Evolutionary conservation across 1,140 invertebrate genomes (phyloP).

Genomic region (Probaryconus sp.): DNA sequence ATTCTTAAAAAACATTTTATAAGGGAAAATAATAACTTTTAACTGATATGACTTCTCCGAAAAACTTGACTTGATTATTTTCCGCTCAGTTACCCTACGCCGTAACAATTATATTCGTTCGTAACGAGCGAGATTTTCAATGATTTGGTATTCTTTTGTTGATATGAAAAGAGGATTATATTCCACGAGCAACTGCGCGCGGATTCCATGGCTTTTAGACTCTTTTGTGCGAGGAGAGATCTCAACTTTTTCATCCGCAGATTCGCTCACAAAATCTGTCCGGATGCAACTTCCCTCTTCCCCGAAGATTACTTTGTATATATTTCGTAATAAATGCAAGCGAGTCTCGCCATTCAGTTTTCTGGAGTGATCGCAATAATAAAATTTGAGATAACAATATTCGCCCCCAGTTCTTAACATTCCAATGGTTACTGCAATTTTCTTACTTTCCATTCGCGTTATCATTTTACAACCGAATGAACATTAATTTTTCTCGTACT

Average conservation of each 20-base stretch:
- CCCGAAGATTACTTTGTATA: not conserved
- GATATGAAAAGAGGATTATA: conserved; percentile 29
- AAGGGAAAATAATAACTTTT: too few species aligned
- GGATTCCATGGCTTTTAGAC: conserved; percentile 24
- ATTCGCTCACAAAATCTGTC: conserved; percentile 8
- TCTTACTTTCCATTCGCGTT: too few species aligned
- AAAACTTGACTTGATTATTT: conserved; percentile 27
- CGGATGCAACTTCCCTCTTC: not conserved
- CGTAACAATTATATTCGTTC: conserved; percentile 45
- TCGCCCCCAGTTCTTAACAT: too few species aligned
- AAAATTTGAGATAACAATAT: too few species aligned
- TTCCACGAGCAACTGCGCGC: conserved; percentile 27
- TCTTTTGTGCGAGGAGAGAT: conserved; percentile 17
- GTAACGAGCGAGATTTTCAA: conserved; percentile 47
- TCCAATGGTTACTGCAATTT: too few species aligned
- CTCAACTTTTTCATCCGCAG: conserved; percentile 23
- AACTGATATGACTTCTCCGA: too few species aligned
- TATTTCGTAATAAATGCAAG: not conserved
- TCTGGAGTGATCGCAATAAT: too few species aligned
- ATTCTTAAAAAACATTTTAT: too few species aligned
- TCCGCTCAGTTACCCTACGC: conserved; percentile 21
- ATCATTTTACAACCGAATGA: too few species aligned
- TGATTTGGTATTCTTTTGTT: conserved; percentile 49
- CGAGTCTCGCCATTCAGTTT: too few species aligned
- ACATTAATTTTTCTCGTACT: too few species aligned